phyloP scores from a whole-genome alignment of 2,113 vertebrate genomes.

The Sigmodon hispidus region DNA sequence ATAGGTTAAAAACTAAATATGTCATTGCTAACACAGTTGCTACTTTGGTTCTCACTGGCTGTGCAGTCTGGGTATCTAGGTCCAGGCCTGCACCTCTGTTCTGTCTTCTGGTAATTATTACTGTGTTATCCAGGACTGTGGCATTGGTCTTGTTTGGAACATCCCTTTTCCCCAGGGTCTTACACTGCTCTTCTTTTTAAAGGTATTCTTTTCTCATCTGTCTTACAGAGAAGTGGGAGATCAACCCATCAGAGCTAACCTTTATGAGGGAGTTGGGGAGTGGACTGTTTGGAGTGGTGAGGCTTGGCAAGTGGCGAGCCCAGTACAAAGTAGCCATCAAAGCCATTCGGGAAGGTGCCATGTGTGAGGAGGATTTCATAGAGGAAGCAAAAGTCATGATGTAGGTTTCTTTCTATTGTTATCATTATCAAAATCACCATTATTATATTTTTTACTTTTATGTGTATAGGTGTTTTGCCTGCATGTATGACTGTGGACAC shows the following conservation, averaged over 20 bases:
- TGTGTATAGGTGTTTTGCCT: background rate
- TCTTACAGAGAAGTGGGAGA: slow-evolving; percentile 94
- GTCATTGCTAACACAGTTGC: background rate
- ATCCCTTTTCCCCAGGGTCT: background rate
- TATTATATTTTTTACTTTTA: background rate
- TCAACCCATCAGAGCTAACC: slow-evolving; percentile 94
- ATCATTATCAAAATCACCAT: too few species aligned
- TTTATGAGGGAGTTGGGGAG: slow-evolving; percentile 96
- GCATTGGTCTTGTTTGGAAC: background rate
- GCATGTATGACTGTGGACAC: background rate
- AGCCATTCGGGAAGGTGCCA: slow-evolving; percentile 94
- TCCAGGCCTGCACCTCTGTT: background rate
- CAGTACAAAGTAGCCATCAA: slow-evolving; percentile 97
- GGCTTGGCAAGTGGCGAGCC: slow-evolving; percentile 94
- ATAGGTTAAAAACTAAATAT: slow-evolving; percentile 1
- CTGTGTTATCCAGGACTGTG: background rate
- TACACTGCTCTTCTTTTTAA: background rate
- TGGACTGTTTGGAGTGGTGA: slow-evolving; percentile 93
- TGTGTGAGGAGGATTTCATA: slow-evolving; percentile 98
- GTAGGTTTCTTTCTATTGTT: slow-evolving; percentile 82
- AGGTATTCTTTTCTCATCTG: background rate
- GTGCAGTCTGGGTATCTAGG: background rate
- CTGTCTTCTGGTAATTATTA: background rate
- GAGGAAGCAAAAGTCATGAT: slow-evolving; percentile 99
- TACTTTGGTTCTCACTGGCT: background rate